Percentiles rank a stretch among this genome's conserved stretches.
These are phyloP conservation scores for Semotilus atromaculatus DNA, from an alignment of 2,797 vertebrate genomes.

Conservation along the genomic window DNA sequence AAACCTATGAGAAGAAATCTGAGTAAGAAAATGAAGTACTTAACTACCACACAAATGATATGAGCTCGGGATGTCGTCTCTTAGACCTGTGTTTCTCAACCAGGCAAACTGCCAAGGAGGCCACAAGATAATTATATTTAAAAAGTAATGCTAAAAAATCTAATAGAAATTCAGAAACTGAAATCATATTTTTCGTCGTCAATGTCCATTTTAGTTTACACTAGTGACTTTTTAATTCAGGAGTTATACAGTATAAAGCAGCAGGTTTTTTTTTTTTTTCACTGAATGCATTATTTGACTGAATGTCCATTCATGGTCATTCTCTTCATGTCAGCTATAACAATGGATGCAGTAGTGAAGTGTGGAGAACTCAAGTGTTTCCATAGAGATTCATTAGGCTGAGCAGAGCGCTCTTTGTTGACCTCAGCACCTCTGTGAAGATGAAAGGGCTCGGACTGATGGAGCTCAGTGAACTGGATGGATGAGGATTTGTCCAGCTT, in stretches of 20 bases:
- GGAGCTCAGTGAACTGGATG: conserved; percentile 27
- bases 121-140: neutral
- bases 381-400: conserved; percentile 15
- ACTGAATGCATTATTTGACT: neutral
- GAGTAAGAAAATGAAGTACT: conserved; percentile 80
- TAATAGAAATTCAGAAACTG: neutral
- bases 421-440: conserved; percentile 28
- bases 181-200: neutral
- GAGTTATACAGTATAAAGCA: neutral
- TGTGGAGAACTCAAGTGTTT: conserved; percentile 16
- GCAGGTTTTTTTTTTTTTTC: neutral
- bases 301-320: conserved; percentile 15
- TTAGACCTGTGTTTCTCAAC: neutral
- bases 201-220: neutral
- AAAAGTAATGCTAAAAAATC: neutral
- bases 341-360: conserved; percentile 11
- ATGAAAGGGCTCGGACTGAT: conserved; percentile 32
- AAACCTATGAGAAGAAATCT: conserved; percentile 86
- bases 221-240: neutral
- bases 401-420: conserved; percentile 2
- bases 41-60: neutral
- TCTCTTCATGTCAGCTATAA: neutral
- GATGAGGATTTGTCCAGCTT: conserved; percentile 33
- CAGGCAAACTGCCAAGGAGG: neutral
- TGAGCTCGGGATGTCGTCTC: neutral